Percentiles rank a stretch among this genome's conserved stretches.
Evolutionary conservation across 1,140 invertebrate species (phyloP).

Genomic region (Carposina sasakii): DNA sequence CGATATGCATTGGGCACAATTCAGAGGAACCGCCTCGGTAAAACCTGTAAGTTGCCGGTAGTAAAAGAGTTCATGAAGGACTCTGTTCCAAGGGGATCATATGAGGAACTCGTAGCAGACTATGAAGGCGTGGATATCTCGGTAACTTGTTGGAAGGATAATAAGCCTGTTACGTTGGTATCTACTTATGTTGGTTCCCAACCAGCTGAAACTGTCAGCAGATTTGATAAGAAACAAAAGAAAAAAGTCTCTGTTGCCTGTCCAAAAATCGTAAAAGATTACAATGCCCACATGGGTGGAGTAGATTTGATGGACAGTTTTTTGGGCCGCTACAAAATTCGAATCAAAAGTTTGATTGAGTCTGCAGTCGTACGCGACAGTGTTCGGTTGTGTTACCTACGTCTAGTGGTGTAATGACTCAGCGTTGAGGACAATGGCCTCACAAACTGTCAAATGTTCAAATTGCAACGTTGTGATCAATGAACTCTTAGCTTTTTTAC

Average conservation of each 20-base stretch:
- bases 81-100: constrained; percentile 7
- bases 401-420: too few relatives aligned
- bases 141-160: constrained; percentile 24
- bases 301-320: constrained; percentile 39
- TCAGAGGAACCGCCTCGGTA: too few relatives aligned
- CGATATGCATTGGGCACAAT: too few relatives aligned
- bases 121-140: constrained; percentile 15
- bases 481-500: not conserved
- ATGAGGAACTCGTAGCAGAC: constrained; percentile 4
- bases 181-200: constrained; percentile 35
- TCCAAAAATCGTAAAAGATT: constrained; percentile 48
- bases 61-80: constrained; percentile 6
- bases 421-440: too few relatives aligned
- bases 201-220: constrained; percentile 24
- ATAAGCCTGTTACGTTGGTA: constrained; percentile 34
- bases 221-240: constrained; percentile 31
- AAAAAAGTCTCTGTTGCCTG: constrained; percentile 35
- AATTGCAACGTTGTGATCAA: not conserved
- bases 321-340: constrained; percentile 42
- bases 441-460: not conserved
- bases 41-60: too few relatives aligned
- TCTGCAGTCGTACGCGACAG: too few relatives aligned
- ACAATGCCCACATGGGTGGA: constrained; percentile 35
- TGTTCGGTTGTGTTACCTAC: too few relatives aligned
- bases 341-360: constrained; percentile 32